Percentiles rank a stretch among this genome's conserved stretches.
phyloP scores from a whole-genome alignment of 2,797 vertebrate species.

The Liasis olivaceus region DNA sequence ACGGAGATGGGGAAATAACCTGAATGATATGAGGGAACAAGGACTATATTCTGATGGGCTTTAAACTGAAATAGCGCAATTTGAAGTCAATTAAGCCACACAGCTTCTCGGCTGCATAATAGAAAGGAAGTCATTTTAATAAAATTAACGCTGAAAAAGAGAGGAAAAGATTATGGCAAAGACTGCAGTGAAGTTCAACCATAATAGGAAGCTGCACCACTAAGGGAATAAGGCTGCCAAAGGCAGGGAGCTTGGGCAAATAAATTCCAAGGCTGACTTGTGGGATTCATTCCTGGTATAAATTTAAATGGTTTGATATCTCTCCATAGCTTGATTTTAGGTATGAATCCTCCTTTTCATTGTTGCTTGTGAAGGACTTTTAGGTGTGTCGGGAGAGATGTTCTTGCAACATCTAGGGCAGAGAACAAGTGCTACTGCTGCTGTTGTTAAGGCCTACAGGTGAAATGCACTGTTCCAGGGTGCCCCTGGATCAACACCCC shows the following conservation, averaged over 20 bases:
- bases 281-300: neutral
- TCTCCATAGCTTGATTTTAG: neutral
- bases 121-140: constrained; percentile 30
- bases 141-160: constrained; percentile 7
- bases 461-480: neutral
- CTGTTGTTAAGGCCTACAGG: neutral
- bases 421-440: neutral
- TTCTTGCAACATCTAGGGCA: neutral
- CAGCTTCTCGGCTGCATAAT: constrained; percentile 15
- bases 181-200: neutral
- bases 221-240: neutral
- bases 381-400: neutral
- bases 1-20: constrained; percentile 22
- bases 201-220: neutral
- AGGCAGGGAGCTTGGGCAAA: neutral
- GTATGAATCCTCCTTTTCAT: neutral
- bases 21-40: constrained; percentile 34
- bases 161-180: constrained; percentile 10
- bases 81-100: constrained; percentile 32
- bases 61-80: constrained; percentile 24
- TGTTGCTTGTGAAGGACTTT: neutral
- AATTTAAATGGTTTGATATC: neutral
- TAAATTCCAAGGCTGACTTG: neutral
- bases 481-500: neutral
- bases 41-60: constrained; percentile 27